phyloP scores from a whole-genome alignment of 2,888 invertebrate species.

The Ophion ellenae region DNA sequence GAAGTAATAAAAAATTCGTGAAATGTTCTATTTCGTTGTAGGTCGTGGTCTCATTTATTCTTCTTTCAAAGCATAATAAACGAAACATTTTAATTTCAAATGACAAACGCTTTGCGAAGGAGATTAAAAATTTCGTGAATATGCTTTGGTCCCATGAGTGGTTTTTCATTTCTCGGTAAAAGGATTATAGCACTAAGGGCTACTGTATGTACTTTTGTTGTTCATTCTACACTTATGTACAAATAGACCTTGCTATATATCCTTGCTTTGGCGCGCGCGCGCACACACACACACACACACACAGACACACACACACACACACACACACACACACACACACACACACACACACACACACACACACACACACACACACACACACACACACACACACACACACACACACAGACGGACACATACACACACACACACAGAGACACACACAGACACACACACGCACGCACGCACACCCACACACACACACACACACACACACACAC shows the following conservation, averaged over 20 bases:
- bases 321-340: background rate
- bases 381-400: too few relatives aligned
- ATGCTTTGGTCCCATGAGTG: conserved; percentile 50
- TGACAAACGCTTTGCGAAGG: conserved; percentile 61
- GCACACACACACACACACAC: too few relatives aligned
- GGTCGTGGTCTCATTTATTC: background rate
- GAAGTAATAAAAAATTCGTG: conserved; percentile 30
- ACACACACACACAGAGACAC: too few relatives aligned
- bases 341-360: background rate
- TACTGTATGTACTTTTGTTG: conserved; percentile 46
- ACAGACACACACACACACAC: too few relatives aligned
- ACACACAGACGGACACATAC: too few relatives aligned
- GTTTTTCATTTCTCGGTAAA: conserved; percentile 59
- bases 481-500: too few relatives aligned
- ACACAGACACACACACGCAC: too few relatives aligned
- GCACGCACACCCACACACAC: too few relatives aligned
- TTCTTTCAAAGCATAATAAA: conserved; percentile 30
- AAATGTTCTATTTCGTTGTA: conserved; percentile 20
- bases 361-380: too few relatives aligned
- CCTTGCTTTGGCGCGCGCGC: background rate
- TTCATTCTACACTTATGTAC: background rate
- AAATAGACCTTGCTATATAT: background rate
- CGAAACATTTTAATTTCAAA: conserved; percentile 63
- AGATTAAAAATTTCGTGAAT: conserved; percentile 64
- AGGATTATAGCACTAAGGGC: conserved; percentile 58